These are phyloP conservation scores for Indicator indicator DNA, from an alignment of 2,113 vertebrate genomes.

Conservation along the genomic window DNA sequence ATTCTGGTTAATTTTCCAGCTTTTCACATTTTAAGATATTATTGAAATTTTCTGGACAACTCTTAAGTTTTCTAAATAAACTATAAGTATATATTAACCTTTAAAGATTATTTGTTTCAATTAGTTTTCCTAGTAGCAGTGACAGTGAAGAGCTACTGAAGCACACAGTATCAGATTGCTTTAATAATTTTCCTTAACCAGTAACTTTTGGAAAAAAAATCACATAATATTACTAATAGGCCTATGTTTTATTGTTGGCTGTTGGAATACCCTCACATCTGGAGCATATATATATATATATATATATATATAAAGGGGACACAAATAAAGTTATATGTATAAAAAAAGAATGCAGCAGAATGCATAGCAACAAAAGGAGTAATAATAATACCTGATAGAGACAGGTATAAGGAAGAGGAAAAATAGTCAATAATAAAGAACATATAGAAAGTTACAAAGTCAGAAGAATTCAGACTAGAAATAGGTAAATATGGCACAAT, in stretches of 20 bases:
- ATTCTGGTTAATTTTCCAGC: background rate
- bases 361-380: background rate
- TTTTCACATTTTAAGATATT: background rate
- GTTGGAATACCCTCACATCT: background rate
- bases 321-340: background rate
- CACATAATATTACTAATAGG: background rate
- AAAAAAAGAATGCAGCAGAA: no score
- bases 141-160: background rate
- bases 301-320: background rate
- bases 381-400: background rate
- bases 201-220: background rate
- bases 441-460: background rate
- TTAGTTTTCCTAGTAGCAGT: background rate
- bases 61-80: background rate
- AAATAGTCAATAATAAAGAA: background rate
- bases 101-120: background rate
- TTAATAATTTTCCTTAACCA: background rate
- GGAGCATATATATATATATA: background rate
- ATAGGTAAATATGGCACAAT: background rate
- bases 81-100: background rate
- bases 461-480: background rate
- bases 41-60: background rate
- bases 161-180: rapidly evolving
- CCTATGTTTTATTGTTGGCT: background rate
- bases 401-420: background rate